phyloP scores from a whole-genome alignment of 2,797 vertebrate genomes.

The Falco cherrug region DNA sequence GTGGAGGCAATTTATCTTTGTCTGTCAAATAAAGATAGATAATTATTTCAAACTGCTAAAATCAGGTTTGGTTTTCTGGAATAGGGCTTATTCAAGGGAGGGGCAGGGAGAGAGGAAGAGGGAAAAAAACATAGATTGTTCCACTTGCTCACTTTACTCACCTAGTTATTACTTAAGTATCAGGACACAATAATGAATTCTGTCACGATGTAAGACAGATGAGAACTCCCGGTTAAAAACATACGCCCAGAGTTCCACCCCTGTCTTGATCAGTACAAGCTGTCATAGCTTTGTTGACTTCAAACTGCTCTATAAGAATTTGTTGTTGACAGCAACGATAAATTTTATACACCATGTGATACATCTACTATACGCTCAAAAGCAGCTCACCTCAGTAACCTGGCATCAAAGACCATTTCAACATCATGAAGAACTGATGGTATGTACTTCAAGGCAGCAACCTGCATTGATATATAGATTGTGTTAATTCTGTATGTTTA shows the following conservation, averaged over 20 bases:
- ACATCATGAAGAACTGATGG: constrained; percentile 95
- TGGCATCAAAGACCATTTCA: constrained; percentile 93
- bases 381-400: constrained; percentile 88
- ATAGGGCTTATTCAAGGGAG: background rate
- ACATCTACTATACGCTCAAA: background rate
- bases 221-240: background rate
- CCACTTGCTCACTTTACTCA: background rate
- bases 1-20: background rate
- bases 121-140: background rate
- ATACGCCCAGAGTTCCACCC: background rate
- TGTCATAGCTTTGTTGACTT: background rate
- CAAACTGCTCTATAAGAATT: background rate
- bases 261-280: background rate
- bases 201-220: background rate
- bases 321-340: background rate
- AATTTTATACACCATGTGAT: background rate
- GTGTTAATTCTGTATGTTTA: background rate
- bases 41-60: background rate
- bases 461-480: constrained; percentile 73
- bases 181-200: background rate
- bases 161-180: background rate
- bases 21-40: background rate
- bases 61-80: background rate
- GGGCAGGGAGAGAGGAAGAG: background rate
- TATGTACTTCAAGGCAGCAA: constrained; percentile 96